Conservation (phyloP, 2,888 invertebrate genomes). For the Papilio gigon region DNA sequence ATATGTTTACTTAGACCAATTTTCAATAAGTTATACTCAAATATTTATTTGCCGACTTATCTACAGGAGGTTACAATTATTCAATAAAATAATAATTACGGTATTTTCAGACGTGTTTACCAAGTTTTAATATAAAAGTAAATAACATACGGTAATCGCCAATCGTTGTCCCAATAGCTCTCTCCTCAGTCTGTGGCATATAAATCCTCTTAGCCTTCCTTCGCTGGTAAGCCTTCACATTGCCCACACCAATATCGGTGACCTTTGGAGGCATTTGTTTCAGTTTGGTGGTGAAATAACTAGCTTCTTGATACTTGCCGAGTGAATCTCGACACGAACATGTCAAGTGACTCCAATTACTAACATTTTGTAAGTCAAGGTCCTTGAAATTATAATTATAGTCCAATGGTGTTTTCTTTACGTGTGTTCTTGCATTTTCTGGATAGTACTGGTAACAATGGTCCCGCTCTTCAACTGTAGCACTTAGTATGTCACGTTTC, state of each 20-base stretch:
- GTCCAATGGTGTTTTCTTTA: constrained; percentile 11
- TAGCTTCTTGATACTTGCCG: constrained; percentile 22
- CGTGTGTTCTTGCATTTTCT: constrained; percentile 42
- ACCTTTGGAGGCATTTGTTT: constrained; percentile 43
- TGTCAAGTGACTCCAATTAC: constrained; percentile 44
- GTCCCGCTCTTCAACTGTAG: constrained; percentile 45
- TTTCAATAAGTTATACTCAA: too few species aligned
- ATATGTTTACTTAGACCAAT: too few species aligned
- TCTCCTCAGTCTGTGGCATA: constrained; percentile 63
- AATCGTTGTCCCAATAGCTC: constrained; percentile 60
- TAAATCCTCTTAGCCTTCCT: constrained; percentile 62
- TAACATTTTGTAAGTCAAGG: constrained; percentile 27
- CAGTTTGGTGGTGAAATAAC: constrained; percentile 23
- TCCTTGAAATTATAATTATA: constrained; percentile 10
- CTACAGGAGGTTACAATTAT: too few species aligned
- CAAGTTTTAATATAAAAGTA: constrained; percentile 33
- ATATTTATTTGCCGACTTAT: too few species aligned
- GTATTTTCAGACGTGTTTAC: too few species aligned
- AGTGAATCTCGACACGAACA: constrained; percentile 32
- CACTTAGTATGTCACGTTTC: constrained; percentile 48
- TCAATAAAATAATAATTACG: too few species aligned
- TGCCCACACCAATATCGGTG: constrained; percentile 63
- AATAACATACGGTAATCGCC: constrained; percentile 54
- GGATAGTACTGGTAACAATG: constrained; percentile 44
- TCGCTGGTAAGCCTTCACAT: constrained; percentile 56